phyloP scores from a whole-genome alignment of 2,113 vertebrate genomes.

The Lophius piscatorius region DNA sequence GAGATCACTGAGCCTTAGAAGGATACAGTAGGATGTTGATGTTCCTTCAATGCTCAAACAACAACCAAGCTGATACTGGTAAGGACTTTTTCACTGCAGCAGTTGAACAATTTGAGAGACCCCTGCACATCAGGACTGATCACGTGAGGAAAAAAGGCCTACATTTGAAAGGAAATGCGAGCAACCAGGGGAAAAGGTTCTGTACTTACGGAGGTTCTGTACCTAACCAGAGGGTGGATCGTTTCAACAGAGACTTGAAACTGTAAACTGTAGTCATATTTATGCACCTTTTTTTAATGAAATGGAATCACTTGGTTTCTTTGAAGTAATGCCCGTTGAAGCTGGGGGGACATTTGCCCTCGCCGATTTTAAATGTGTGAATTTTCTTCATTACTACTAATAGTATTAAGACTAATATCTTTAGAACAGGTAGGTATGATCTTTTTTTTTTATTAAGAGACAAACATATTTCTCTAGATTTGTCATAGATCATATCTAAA shows the following conservation, averaged over 20 bases:
- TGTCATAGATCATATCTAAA: no score
- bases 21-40: conserved; percentile 7
- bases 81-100: not conserved
- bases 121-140: conserved; percentile 7
- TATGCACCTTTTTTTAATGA: not conserved
- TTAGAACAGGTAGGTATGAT: no score
- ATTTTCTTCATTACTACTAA: not conserved
- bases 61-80: conserved; percentile 11
- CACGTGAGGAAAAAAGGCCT: not conserved
- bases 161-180: not conserved
- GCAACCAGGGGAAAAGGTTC: not conserved
- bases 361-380: not conserved
- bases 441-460: no score
- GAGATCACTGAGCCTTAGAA: no score
- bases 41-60: conserved; percentile 14
- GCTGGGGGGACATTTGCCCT: not conserved
- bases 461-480: no score
- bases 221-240: not conserved
- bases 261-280: not conserved
- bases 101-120: not conserved
- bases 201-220: not conserved
- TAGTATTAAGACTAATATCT: no score
- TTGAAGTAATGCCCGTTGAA: no score
- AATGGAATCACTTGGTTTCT: not conserved
- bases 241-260: not conserved